phyloP scores from a whole-genome alignment of 2,113 vertebrate genomes.

The Tenrec ecaudatus region DNA sequence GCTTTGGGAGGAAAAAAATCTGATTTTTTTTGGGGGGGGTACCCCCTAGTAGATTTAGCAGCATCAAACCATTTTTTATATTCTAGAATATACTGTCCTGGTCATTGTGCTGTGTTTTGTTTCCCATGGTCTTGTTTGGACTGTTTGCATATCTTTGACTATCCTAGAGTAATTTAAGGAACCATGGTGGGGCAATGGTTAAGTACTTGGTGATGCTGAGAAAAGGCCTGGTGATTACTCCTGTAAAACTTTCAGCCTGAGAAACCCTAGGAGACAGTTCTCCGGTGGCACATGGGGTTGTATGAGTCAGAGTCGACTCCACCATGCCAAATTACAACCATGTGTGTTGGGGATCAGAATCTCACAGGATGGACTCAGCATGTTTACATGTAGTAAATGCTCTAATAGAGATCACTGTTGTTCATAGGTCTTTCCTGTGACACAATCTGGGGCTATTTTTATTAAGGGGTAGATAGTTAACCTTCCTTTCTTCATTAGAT shows the following conservation, averaged over 20 bases:
- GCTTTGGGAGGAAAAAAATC: too few relatives aligned
- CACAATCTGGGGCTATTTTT: constrained; percentile 18
- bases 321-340: too few relatives aligned
- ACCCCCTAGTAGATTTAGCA: too few relatives aligned
- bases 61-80: constrained; percentile 27
- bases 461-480: constrained; percentile 4
- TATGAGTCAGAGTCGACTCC: too few relatives aligned
- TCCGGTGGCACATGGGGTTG: too few relatives aligned
- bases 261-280: too few relatives aligned
- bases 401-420: neutral
- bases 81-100: constrained; percentile 29
- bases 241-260: too few relatives aligned
- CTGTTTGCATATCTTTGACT: constrained; percentile 16
- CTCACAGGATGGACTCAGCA: neutral
- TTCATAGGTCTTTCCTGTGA: constrained; percentile 4
- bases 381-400: constrained; percentile 20
- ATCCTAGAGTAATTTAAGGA: neutral
- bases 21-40: too few relatives aligned
- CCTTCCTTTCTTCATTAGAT: neutral
- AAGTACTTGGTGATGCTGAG: too few relatives aligned
- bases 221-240: too few relatives aligned
- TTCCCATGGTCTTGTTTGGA: constrained; percentile 57
- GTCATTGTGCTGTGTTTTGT: neutral
- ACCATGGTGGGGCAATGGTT: too few relatives aligned
- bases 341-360: constrained; percentile 16